phyloP scores from a whole-genome alignment of 1,140 invertebrate species.

The Orchestia grillus region DNA sequence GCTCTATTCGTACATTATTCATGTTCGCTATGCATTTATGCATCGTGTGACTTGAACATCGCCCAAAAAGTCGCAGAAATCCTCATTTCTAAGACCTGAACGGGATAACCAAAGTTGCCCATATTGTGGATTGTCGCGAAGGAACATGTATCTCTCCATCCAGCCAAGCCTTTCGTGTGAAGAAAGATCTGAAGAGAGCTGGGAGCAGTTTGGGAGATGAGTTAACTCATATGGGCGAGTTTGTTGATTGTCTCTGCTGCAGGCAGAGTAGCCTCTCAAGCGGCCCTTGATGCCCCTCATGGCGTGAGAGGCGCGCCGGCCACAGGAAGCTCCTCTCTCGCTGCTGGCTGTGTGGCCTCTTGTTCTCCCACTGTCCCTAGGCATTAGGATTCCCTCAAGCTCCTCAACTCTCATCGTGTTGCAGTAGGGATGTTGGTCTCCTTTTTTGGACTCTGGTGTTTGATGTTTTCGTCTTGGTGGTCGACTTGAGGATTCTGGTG shows the following conservation, averaged over 20 bases:
- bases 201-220: not conserved
- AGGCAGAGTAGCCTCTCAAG: not conserved
- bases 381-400: not conserved
- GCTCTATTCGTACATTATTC: no score
- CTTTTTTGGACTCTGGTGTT: no score
- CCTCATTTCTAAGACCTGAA: not conserved
- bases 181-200: not conserved
- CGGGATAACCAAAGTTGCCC: not conserved
- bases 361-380: not conserved
- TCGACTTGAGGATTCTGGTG: no score
- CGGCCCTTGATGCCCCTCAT: not conserved
- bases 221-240: not conserved
- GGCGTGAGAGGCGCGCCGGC: not conserved
- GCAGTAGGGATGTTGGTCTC: no score
- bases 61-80: not conserved
- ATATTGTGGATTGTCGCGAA: not conserved
- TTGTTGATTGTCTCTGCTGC: not conserved
- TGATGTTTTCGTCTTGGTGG: no score
- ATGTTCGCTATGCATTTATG: not conserved
- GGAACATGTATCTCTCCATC: not conserved
- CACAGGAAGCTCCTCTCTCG: constrained; percentile 20
- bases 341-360: not conserved
- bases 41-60: not conserved
- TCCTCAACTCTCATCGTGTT: not conserved
- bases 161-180: not conserved